Conservation (phyloP, 2,113 vertebrate species). For the Corythoichthys haematopterus region DNA sequence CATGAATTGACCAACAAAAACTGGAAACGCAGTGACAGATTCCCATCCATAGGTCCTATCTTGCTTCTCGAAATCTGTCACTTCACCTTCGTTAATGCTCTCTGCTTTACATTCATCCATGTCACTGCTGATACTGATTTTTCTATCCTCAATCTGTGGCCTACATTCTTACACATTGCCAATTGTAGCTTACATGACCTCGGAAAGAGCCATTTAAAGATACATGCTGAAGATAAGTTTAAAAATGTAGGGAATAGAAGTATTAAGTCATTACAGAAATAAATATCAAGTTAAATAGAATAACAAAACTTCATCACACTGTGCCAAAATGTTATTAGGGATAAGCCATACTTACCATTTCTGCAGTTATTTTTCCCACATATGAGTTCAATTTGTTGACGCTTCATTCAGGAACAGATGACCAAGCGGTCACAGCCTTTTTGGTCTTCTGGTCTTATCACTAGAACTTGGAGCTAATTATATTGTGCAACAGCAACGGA, state of each 20-base stretch:
- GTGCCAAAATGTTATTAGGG: background rate
- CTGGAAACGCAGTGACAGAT: too few relatives aligned
- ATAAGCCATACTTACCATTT: background rate
- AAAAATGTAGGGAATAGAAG: background rate
- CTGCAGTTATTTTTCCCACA: background rate
- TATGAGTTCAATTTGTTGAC: background rate
- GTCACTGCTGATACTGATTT: too few relatives aligned
- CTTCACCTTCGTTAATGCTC: background rate
- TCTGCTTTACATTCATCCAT: background rate
- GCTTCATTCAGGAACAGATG: slow-evolving; percentile 14
- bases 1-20: too few relatives aligned
- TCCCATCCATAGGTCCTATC: background rate
- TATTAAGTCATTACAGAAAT: background rate
- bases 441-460: slow-evolving; percentile 35
- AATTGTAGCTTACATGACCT: too few relatives aligned
- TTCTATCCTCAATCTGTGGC: too few relatives aligned
- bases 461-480: slow-evolving; percentile 50
- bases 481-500: slow-evolving; percentile 54
- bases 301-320: background rate
- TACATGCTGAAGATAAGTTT: too few relatives aligned
- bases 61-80: background rate
- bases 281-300: background rate
- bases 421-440: slow-evolving; percentile 21
- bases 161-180: too few relatives aligned
- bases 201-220: too few relatives aligned